Base-by-base conservation (phyloP, 2,113 vertebrate genomes). In the Psephotus haematonotus region DNA sequence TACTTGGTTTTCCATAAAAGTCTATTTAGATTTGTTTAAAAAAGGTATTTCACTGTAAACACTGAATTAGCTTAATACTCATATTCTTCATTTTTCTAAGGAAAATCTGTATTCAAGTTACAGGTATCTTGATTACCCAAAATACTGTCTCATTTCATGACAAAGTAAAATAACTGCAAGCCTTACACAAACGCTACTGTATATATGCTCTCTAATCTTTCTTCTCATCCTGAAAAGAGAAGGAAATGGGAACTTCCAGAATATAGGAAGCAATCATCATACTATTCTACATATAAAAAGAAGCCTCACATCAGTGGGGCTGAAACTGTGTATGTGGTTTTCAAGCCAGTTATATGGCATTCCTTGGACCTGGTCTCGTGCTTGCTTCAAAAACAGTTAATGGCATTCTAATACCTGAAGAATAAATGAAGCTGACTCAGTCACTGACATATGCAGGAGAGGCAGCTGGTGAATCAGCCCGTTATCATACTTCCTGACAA, bases 401-500 rank as follows among this genome's bases (percentile, higher is more conserved):
- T 3, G 74, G 60, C 60, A 71, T 59, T 71, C 60, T 71, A 91
- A 13, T 43, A 86, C 31, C 69, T 78, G 43, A 60, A 83, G 86
- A 95, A 75, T 20, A 86, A 92, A 93, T 75, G 55, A 85, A 81
- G 64, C 28, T 39, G 79, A 81, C 63, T 90, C 68, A 92, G 70
- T 7, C 57, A 65, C 20, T 74, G 64, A 86, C 80, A 74, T 9
- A 57, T 33, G 68, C 37, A 81, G 47, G 50, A 81, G 46, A 88
- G 35, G 49, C 0, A 90, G 67, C 53, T 69, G 37, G 59, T 95
- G 63, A 93, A 52, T 84, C 76, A 95, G 46, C 16, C 63, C 49
- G 10, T 57, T 59, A 19, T 15, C 57, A 44, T 8, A 23, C 27
- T 59, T 70, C 67, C 55, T 49, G 25, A 83, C 47, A 88, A 80